A percentile compares a stretch with the other conserved stretches of the same genome.
These are phyloP conservation scores for Monomorium pharaonis DNA, from an alignment of 1,140 invertebrate genomes.

Conservation along the genomic window DNA sequence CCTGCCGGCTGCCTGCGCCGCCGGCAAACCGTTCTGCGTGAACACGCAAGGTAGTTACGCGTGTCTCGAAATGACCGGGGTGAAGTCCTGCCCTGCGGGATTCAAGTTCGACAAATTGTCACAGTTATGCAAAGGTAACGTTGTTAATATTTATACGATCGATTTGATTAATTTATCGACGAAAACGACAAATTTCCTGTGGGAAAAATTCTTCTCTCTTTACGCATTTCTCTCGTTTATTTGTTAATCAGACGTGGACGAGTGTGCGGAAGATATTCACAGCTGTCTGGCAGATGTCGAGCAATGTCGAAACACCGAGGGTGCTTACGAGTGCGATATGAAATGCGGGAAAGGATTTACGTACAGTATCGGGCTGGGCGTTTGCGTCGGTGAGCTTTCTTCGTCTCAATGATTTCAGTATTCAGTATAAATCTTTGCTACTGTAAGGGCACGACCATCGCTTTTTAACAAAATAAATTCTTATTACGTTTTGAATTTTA, in stretches of 20 bases:
- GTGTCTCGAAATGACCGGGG: slow-evolving; percentile 86
- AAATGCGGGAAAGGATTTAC: slow-evolving; percentile 89
- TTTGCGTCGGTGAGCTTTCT: slow-evolving; percentile 83
- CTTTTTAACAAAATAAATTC: neutral
- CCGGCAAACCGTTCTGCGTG: slow-evolving; percentile 88
- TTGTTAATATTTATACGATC: neutral
- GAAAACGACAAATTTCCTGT: neutral
- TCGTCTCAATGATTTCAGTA: neutral
- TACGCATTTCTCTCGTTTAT: neutral
- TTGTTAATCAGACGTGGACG: slow-evolving; percentile 85
- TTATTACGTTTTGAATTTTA: neutral
- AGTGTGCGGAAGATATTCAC: slow-evolving; percentile 84
- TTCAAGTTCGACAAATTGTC: slow-evolving; percentile 87
- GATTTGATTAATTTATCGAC: no score
- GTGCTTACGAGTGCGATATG: slow-evolving; percentile 85
- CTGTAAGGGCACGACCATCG: neutral
- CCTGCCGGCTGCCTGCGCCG: slow-evolving; percentile 87
- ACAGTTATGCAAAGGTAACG: slow-evolving; percentile 87
- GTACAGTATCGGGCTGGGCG: slow-evolving; percentile 84
- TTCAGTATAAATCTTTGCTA: neutral
- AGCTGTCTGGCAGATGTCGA: slow-evolving; percentile 82
- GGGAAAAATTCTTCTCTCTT: slow-evolving; percentile 3
- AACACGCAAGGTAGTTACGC: slow-evolving; percentile 89
- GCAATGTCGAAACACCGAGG: slow-evolving; percentile 85
- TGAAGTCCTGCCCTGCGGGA: slow-evolving; percentile 88